Base-by-base conservation (phyloP, 2,797 vertebrate genomes). In the Megalops cyprinoides region DNA sequence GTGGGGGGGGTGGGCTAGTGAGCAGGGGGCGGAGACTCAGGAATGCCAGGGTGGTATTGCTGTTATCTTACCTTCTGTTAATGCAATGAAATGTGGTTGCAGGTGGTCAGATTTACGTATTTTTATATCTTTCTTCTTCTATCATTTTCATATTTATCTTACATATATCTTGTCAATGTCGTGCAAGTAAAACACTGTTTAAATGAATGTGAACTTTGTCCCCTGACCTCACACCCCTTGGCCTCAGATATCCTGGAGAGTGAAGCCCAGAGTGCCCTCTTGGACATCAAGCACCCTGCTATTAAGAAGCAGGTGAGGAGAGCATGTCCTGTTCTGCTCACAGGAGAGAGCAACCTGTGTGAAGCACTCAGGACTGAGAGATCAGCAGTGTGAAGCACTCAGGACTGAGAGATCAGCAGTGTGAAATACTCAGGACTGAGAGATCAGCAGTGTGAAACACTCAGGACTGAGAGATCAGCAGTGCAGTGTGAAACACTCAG, bases 241-340 rank as follows among this genome's bases (percentile, higher is more conserved):
- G 80, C 8, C 83, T 71, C 88, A 99, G 98, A 95, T 85, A 78
- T 92, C 84, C 86, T 98, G 88, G 96, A 98, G 92, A 92, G 82
- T 0, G 97, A 99, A 92, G 95, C 94, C 83, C 96, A 95, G 91
- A 94, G 90, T 60, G 88, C 95, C 82, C 90, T 99, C 88, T 92
- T 98, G 85, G 98, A 99, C 82, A 98, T 99, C 88, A 99, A 97
- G 91, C 97, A 99, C 81, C 97, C 97, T 37, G 97, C 96, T 79
- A 95, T 98, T 82, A 98, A 97, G 91, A 99, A 96, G 89, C 98
- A 99, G 96, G 97, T 97, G 85, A 58, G 56, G 76, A 15, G 23
- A 12, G 69, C 20, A 46, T 48, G 25, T 48, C 6, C 71, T 25
- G 8, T 31, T 4, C 0, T 49, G 7, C 49, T 51, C 18, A 8